Evolutionary conservation across 2,113 vertebrate genomes (phyloP).

Genomic region (Ammodytes dubius): DNA sequence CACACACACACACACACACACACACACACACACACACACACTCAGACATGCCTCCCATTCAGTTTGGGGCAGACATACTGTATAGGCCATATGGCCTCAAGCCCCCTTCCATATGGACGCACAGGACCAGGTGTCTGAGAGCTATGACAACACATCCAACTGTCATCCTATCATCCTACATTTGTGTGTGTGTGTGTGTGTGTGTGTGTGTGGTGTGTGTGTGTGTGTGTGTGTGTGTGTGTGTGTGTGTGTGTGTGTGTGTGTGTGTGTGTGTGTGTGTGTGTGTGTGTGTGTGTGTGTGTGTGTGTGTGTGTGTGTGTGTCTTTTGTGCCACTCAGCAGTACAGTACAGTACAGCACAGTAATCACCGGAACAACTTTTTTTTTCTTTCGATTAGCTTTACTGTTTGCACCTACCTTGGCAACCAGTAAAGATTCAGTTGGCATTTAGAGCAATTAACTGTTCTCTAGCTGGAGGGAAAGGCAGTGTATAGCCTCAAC

Average conservation of each 20-base stretch:
- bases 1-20: slow-evolving; percentile 13
- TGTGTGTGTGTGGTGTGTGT: slow-evolving; percentile 19
- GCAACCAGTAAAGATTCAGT: slow-evolving; percentile 33
- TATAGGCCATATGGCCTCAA: slow-evolving; percentile 68
- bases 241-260: slow-evolving; percentile 25
- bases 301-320: slow-evolving; percentile 6
- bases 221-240: slow-evolving; percentile 3
- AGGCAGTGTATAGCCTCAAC: not conserved
- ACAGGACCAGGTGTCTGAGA: slow-evolving; percentile 56
- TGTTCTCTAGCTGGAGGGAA: slow-evolving; percentile 8
- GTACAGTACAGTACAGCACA: not conserved
- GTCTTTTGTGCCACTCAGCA: slow-evolving; percentile 10
- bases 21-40: slow-evolving; percentile 6
- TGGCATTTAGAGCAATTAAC: slow-evolving; percentile 30
- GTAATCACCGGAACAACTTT: no score
- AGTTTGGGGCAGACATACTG: slow-evolving; percentile 32
- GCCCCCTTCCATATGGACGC: slow-evolving; percentile 58
- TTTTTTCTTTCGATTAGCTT: slow-evolving; percentile 24
- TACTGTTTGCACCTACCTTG: slow-evolving; percentile 22
- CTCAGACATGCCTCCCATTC: slow-evolving; percentile 19
- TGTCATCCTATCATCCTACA: slow-evolving; percentile 38
- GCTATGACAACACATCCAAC: slow-evolving; percentile 56
- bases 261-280: slow-evolving; percentile 5
- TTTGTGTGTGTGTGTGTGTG: slow-evolving; percentile 24
- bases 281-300: slow-evolving; percentile 14